These are phyloP conservation scores for Syrista parreyssii DNA, from an alignment of 2,888 invertebrate genomes.

Conservation along the genomic window DNA sequence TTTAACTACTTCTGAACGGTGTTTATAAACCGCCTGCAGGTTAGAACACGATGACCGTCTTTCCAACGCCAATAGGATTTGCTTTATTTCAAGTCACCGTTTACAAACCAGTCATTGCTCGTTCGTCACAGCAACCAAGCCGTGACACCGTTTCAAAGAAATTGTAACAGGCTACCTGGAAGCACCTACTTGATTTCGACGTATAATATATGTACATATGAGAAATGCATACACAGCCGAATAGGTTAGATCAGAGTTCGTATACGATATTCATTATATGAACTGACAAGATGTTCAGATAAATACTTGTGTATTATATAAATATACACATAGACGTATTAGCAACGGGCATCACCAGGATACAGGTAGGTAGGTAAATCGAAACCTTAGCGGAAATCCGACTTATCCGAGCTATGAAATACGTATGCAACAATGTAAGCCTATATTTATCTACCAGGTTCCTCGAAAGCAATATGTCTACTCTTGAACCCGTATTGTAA, in stretches of 20 bases:
- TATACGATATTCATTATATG: not conserved
- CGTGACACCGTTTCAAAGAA: constrained; percentile 36
- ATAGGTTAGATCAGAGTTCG: not conserved
- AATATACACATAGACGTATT: not conserved
- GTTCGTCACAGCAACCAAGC: constrained; percentile 4
- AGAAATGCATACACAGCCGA: not conserved
- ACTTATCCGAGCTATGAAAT: not conserved
- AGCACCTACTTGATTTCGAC: not conserved
- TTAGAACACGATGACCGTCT: not conserved
- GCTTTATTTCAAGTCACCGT: constrained; percentile 2
- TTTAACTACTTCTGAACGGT: not conserved
- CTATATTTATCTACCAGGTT: not conserved
- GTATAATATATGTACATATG: not conserved
- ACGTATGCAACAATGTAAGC: not conserved
- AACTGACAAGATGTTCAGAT: not conserved
- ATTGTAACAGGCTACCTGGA: not conserved
- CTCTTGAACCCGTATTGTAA: constrained; percentile 1
- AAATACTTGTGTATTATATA: not conserved
- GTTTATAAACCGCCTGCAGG: not conserved
- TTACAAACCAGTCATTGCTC: constrained; percentile 16
- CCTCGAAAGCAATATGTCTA: not conserved
- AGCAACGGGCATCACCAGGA: not conserved
- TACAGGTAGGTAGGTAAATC: not conserved
- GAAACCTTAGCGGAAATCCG: not conserved
- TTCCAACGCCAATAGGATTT: not conserved